A percentile compares a stretch with the other conserved stretches of the same genome.
phyloP scores from a whole-genome alignment of 2,113 vertebrate species.

The Prunella himalayana region DNA sequence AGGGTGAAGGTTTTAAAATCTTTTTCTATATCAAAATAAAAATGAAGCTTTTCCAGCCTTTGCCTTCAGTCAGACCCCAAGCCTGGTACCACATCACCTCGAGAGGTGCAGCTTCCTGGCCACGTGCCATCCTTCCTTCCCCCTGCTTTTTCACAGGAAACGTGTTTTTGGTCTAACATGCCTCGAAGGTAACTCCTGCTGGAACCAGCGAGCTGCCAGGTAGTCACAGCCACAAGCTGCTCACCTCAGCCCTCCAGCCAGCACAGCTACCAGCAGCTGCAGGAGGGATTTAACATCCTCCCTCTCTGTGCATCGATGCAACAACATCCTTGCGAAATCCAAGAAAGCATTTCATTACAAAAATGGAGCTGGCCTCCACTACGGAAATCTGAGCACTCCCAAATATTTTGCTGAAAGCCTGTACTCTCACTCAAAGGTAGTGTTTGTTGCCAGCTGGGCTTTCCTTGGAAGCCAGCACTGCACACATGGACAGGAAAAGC shows the following conservation, averaged over 20 bases:
- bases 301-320: background rate
- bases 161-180: background rate
- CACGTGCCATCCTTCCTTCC: background rate
- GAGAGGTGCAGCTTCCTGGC: background rate
- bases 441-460: background rate
- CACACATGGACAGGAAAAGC: background rate
- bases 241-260: background rate
- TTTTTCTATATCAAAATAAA: background rate
- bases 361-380: background rate
- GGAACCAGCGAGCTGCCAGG: background rate
- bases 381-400: background rate
- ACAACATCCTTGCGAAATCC: background rate
- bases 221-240: background rate
- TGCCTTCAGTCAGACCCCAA: background rate
- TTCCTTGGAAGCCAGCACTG: background rate
- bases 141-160: background rate
- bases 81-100: rapidly evolving
- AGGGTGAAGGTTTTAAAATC: rapidly evolving
- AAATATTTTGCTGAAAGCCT: background rate
- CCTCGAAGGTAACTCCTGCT: background rate
- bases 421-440: background rate
- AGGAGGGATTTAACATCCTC: background rate
- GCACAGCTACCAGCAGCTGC: background rate
- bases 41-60: background rate
- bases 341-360: background rate